Percentiles rank a stretch among this genome's conserved stretches.
These are phyloP conservation scores for Salminus brasiliensis DNA, from an alignment of 2,113 vertebrate genomes.

Conservation along the genomic window DNA sequence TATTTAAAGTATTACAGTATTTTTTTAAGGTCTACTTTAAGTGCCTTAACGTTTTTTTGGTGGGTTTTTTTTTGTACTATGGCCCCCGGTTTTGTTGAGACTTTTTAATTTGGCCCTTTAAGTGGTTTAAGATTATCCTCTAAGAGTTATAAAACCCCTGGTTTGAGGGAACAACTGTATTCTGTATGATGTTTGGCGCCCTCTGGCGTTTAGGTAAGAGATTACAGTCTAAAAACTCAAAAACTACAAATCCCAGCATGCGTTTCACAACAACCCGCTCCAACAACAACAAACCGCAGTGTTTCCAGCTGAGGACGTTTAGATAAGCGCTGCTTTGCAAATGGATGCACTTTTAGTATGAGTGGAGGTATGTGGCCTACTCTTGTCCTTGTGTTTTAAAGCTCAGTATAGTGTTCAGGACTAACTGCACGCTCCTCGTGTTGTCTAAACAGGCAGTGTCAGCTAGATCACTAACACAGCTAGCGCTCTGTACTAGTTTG, in stretches of 20 bases:
- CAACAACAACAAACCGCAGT: constrained; percentile 32
- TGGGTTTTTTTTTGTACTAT: too few species aligned
- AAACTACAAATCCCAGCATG: constrained; percentile 54
- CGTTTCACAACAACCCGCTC: constrained; percentile 1
- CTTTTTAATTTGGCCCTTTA: too few species aligned
- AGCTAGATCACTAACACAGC: too few species aligned
- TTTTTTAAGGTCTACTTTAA: too few species aligned
- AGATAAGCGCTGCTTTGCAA: background rate
- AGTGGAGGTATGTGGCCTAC: constrained; percentile 20
- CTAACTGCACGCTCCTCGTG: background rate
- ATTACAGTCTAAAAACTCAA: background rate
- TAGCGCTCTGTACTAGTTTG: background rate
- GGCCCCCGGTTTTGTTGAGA: too few species aligned
- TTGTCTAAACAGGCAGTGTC: background rate
- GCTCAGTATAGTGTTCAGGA: background rate
- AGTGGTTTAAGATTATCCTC: too few species aligned
- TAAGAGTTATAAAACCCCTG: too few species aligned
- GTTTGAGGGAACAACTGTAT: too few species aligned
- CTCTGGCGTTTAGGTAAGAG: constrained; percentile 9
- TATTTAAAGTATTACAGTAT: too few species aligned
- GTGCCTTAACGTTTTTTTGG: too few species aligned
- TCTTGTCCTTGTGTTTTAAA: background rate
- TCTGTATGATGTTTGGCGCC: too few species aligned
- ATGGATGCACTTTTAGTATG: background rate
- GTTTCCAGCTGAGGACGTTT: background rate